These are phyloP conservation scores for Cheilosia soror DNA, from an alignment of 2,888 invertebrate species.

Conservation along the genomic window DNA sequence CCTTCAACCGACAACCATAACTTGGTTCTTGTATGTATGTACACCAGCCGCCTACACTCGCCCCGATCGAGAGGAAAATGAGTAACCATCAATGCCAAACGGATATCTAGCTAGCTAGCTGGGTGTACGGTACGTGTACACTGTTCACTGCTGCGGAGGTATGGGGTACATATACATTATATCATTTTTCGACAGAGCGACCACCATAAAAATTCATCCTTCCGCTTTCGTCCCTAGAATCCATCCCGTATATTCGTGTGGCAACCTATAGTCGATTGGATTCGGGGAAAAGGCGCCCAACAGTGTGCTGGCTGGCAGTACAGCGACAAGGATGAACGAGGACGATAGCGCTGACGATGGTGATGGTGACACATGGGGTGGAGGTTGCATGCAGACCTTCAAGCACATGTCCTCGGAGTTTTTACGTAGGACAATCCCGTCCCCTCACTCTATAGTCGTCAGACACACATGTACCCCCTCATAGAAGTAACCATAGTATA, in stretches of 20 bases:
- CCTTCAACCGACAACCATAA: constrained; percentile 44
- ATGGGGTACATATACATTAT: constrained; percentile 51
- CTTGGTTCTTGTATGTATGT: constrained; percentile 22
- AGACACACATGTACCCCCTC: constrained; percentile 46
- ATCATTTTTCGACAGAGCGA: constrained; percentile 75
- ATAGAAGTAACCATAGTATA: constrained; percentile 61
- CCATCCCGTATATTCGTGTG: constrained; percentile 27
- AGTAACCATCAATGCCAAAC: constrained; percentile 70
- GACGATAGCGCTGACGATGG: constrained; percentile 40
- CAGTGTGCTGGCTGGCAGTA: constrained; percentile 40
- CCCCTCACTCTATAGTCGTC: constrained; percentile 31
- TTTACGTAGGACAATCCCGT: constrained; percentile 71
- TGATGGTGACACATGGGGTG: constrained; percentile 54
- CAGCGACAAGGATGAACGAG: constrained; percentile 59
- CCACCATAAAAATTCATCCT: constrained; percentile 75
- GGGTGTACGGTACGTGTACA: not conserved
- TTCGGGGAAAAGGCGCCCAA: constrained; percentile 66
- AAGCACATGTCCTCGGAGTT: constrained; percentile 73
- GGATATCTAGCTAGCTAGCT: constrained; percentile 19
- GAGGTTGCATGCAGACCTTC: constrained; percentile 64
- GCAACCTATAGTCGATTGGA: constrained; percentile 48
- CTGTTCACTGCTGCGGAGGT: not conserved
- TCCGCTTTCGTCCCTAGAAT: constrained; percentile 42
- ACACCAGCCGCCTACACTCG: constrained; percentile 36
- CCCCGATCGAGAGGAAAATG: constrained; percentile 62